Percentiles rank a stretch among this genome's conserved stretches.
Conservation (phyloP, 92 coral and sea anemone genomes). For the Hydrozoanthus gracilis region DNA sequence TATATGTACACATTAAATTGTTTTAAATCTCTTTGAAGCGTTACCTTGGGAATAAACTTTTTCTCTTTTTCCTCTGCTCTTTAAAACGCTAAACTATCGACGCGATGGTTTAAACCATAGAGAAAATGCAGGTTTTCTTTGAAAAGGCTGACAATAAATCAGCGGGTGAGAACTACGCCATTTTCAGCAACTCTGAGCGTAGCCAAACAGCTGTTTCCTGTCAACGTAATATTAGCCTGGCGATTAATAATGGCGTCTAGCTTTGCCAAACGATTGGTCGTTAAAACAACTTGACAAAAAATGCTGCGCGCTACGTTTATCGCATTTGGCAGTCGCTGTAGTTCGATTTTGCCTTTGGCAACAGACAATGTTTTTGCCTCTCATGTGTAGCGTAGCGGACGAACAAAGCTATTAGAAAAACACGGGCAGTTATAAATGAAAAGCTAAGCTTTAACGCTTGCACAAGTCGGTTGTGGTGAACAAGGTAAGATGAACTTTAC, state of each 20-base stretch:
- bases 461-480: no score
- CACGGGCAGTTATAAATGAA: neutral
- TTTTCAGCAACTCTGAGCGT: no score
- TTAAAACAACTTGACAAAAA: neutral
- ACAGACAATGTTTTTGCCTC: neutral
- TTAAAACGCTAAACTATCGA: no score
- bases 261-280: slow-evolving; percentile 8
- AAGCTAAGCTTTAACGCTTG: neutral
- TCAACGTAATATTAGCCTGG: slow-evolving; percentile 14
- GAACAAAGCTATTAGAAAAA: neutral
- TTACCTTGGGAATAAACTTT: no score
- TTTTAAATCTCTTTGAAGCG: no score
- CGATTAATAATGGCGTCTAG: neutral
- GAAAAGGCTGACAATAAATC: no score
- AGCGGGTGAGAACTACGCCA: no score
- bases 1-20: no score
- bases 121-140: no score
- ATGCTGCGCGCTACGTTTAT: neutral
- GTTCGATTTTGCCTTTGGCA: neutral
- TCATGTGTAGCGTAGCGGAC: neutral
- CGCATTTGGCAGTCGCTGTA: neutral
- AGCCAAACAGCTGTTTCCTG: slow-evolving; percentile 20
- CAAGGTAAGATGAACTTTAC: no score
- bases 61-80: no score
- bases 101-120: no score